Base-by-base conservation (phyloP, 1,140 invertebrate genomes). In the Vollenhovia emeryi region DNA sequence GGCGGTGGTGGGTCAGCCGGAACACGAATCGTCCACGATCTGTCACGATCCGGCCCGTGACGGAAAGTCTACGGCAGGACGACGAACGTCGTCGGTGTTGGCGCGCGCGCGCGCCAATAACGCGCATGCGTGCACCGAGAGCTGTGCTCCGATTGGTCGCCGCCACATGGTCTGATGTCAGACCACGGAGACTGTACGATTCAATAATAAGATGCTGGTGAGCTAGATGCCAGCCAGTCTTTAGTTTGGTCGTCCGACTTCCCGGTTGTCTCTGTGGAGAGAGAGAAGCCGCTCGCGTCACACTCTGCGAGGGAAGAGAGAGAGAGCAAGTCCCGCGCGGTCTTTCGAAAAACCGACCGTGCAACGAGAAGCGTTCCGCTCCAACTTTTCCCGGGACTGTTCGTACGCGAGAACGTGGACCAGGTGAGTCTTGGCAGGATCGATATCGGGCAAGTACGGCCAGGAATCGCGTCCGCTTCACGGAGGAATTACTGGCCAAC, bases 141-240 rank as follows among this genome's bases (percentile, higher is more conserved):
- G 66, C 82, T n/a, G 59, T 0, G 11, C 18, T 86, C 87, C 85
- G 52, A 95, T 95, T 95, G 95, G 95, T 84, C 86, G 90, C 57
- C 45, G 80, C 87, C 93, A 94, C 93, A 95, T 95, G 94, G 94
- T 94, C 93, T 93, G 95, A 95, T 93, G 92, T 95, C 94, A 94
- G 93, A 94, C 95, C 93, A 95, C 92, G 91, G 92, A 90, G 91
- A 92, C 91, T 90, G 92, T 92, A 91, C 93, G 93, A 94, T 94
- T 94, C 93, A 94, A 94, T 94, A 94, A 94, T 94, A 94, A 93
- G 91, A 92, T 92, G 92, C 91, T 92, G 89, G 71, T 85, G 73
- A 86, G 90, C 52, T 88, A 88, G 91, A 92, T 90, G 91, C 89
- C 91, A 93, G 93, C 88, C 92, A 94, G 93, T 94, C 91, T 88